A percentile compares a stretch with the other conserved stretches of the same genome.
Conservation (phyloP, 2,113 vertebrate genomes). For the Pelodiscus sinensis region DNA sequence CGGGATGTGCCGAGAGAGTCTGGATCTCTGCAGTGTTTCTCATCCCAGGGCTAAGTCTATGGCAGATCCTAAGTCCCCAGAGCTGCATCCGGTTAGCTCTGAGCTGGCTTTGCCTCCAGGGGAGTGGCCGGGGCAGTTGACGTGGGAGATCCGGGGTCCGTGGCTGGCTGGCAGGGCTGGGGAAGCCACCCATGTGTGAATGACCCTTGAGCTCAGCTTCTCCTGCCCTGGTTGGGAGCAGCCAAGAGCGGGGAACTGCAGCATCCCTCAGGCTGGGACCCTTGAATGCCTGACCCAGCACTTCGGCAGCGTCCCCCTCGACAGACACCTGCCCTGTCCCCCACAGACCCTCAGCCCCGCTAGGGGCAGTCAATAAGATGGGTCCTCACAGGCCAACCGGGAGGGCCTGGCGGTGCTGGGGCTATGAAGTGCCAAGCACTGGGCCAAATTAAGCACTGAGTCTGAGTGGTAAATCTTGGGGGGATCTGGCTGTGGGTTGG, state of each 20-base stretch:
- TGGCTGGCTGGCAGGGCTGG: background rate
- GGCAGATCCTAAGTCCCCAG: background rate
- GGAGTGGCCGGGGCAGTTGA: background rate
- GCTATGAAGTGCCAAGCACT: no score
- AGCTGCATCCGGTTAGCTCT: background rate
- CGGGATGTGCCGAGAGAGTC: background rate
- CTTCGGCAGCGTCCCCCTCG: background rate
- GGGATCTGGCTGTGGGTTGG: background rate
- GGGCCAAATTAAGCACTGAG: no score
- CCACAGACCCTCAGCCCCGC: background rate
- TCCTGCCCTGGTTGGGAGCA: background rate
- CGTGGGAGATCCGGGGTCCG: background rate
- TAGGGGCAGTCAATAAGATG: background rate
- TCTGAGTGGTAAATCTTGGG: background rate
- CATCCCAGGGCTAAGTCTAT: rapidly evolving
- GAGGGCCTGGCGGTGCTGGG: background rate
- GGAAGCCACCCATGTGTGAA: background rate
- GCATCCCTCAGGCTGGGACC: background rate
- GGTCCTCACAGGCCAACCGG: background rate
- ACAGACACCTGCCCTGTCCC: background rate
- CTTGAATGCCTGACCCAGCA: background rate
- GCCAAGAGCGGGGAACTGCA: background rate
- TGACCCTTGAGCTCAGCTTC: background rate
- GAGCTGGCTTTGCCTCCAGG: background rate
- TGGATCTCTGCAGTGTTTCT: background rate